Evolutionary conservation across 2,888 invertebrate genomes (phyloP), one percentile per base, ranked within the genome.

Genomic region (Drosophila neotestacea): DNA sequence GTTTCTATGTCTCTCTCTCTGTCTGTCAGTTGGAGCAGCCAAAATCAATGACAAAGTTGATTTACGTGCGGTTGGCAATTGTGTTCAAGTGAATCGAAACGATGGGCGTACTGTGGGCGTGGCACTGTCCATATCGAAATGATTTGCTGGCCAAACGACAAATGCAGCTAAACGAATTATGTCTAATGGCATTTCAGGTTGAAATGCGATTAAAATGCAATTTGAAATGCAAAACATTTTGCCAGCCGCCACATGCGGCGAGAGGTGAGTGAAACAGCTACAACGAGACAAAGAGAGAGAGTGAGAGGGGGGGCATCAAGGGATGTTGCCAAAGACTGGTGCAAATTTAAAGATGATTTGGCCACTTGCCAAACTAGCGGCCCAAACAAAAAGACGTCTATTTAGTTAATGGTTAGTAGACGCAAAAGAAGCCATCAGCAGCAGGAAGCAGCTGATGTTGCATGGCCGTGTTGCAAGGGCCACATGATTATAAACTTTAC

Each of bases 161-260:
- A 85, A 85, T 85, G 85, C 81, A 81, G 85, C 83, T 87, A 86
- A 86, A 85, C 87, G 85, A 86, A 86, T 86, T 86, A 86, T 85
- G 85, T 85, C 85, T 86, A 86, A 86, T 86, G 83, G 79, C 87
- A 86, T 86, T 86, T 83, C 87, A 86, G 87, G 87, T 87, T 86
- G 87, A 87, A 87, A 86, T 86, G 85, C 83, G 85, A 86, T 87
- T 86, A 79, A 87, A 87, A 86, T 87, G 85, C 87, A 86, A 86
- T 86, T 86, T 86, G 81, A 82, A 81, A 85, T 85, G 86, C 83
- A 81, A 85, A 85, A 85, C 85, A 85, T 85, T 85, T 76, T 55
- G 34, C 62, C 73, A 62, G 61, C 59, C 59, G 46, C 27, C 68
- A 69, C 42, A 60, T 69, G 61, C 55, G 46, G 16, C 55, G 27